Percentiles rank a stretch among this genome's conserved stretches.
phyloP scores from a whole-genome alignment of 2,113 vertebrate genomes.

The Saguinus imperator region DNA sequence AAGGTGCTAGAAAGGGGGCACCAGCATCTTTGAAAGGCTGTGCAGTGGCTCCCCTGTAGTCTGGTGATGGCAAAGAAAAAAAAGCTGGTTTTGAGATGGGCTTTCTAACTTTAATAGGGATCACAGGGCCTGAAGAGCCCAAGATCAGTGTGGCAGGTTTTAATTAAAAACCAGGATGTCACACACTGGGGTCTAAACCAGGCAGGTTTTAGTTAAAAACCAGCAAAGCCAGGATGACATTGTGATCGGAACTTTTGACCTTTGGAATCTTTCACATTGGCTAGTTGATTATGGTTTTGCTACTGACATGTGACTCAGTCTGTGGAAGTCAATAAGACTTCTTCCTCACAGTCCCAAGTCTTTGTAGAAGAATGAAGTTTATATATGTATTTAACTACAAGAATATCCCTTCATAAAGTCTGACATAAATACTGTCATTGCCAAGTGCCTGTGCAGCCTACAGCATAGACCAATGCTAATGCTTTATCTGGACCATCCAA shows the following conservation, averaged over 20 bases:
- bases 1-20: not conserved
- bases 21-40: too few relatives aligned
- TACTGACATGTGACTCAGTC: not conserved
- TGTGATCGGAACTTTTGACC: not conserved
- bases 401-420: not conserved
- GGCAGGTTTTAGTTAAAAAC: not conserved
- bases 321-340: not conserved
- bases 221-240: not conserved
- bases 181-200: too few relatives aligned
- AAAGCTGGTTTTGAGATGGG: not conserved
- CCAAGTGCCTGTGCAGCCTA: not conserved
- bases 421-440: not conserved
- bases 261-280: not conserved
- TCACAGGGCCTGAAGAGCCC: not conserved
- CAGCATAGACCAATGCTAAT: not conserved
- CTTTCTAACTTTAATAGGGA: not conserved
- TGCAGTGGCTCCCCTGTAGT: not conserved
- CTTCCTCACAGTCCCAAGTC: not conserved
- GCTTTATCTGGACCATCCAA: not conserved
- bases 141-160: not conserved
- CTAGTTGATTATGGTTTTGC: not conserved
- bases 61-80: not conserved
- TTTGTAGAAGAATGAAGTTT: not conserved
- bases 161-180: not conserved
- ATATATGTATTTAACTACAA: not conserved